Evolutionary conservation across 2,888 invertebrate genomes (phyloP).

Genomic region (Allacma fusca): DNA sequence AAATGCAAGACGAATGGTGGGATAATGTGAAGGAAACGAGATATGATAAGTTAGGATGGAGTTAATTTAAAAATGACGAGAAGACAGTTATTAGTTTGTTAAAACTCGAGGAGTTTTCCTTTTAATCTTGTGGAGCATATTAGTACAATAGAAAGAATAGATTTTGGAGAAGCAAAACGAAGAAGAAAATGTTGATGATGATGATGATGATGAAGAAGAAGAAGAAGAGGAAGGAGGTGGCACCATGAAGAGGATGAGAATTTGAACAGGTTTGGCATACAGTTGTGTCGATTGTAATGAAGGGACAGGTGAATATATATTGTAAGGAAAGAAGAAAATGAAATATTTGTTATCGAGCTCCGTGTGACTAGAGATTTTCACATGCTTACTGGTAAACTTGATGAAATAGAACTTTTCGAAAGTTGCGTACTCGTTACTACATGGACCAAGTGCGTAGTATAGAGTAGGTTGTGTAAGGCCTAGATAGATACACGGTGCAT

Average conservation of each 20-base stretch:
- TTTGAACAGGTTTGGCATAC: slow-evolving; percentile 25
- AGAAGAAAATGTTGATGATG: neutral
- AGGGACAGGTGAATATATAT: slow-evolving; percentile 8
- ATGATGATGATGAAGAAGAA: neutral
- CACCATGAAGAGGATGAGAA: slow-evolving; percentile 8
- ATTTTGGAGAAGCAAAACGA: neutral
- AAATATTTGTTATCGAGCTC: slow-evolving; percentile 30
- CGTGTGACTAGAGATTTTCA: slow-evolving; percentile 8
- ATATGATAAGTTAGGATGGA: slow-evolving; percentile 1
- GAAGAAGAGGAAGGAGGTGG: neutral
- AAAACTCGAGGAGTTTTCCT: slow-evolving; percentile 3
- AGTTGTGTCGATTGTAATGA: slow-evolving; percentile 2
- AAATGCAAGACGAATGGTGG: no score
- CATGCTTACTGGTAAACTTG: neutral
- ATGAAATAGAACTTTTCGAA: slow-evolving; percentile 34
- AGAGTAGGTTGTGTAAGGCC: slow-evolving; percentile 20
- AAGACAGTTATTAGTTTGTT: slow-evolving; percentile 26
- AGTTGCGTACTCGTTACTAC: slow-evolving; percentile 26
- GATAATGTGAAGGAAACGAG: neutral
- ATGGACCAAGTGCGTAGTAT: slow-evolving; percentile 26
- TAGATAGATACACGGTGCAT: slow-evolving; percentile 6
- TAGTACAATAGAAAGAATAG: neutral
- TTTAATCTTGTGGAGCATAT: neutral
- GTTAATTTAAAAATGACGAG: slow-evolving; percentile 27
- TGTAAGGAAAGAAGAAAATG: slow-evolving; percentile 20